Conservation (phyloP, 2,888 invertebrate species). For the Magallana nippona region DNA sequence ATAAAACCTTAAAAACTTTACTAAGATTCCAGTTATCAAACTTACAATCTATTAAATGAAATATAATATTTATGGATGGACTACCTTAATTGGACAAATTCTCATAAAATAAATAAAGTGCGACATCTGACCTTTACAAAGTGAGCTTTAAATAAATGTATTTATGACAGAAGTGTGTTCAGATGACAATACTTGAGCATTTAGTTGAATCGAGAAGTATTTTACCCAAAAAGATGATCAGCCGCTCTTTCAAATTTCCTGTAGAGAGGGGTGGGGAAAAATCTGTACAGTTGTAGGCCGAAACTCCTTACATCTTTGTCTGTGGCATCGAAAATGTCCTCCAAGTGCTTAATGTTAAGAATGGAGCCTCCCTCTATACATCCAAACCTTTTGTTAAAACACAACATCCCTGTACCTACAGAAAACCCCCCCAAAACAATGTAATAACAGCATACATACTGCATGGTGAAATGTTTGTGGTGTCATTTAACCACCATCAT, state of each 20-base stretch:
- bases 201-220: no score
- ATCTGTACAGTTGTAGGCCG: conserved; percentile 38
- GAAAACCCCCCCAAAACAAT: not conserved
- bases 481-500: no score
- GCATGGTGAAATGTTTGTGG: no score
- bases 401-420: conserved; percentile 39
- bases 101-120: no score
- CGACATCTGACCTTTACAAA: no score
- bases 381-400: conserved; percentile 56
- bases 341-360: conserved; percentile 3
- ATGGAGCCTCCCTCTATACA: conserved; percentile 41
- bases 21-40: no score
- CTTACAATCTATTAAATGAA: no score
- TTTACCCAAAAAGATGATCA: not conserved
- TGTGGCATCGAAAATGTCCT: conserved; percentile 18
- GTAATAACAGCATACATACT: not conserved
- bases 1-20: no score
- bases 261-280: conserved; percentile 48
- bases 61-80: no score
- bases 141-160: no score
- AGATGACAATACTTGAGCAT: not conserved
- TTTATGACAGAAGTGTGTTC: no score
- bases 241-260: conserved; percentile 37
- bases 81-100: no score
- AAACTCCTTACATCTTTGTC: not conserved